Base-by-base conservation (phyloP, 2,797 vertebrate species). In the Rhabdophis nuchalis region DNA sequence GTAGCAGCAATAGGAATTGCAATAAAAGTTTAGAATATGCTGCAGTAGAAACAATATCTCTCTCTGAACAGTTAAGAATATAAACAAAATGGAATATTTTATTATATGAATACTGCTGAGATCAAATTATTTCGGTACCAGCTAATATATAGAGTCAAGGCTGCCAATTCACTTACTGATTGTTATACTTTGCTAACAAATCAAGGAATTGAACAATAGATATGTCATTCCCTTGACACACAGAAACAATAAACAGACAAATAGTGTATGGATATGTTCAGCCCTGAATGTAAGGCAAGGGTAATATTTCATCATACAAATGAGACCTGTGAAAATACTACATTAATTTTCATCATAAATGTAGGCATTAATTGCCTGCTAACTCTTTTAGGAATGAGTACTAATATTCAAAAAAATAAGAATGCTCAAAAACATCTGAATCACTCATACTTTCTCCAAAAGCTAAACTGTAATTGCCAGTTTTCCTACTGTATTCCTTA, bases 121-220 rank as follows among this genome's bases (percentile, higher is more conserved):
- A 93, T 93, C 27, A 92, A 90, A 94, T 91, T 92, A 60, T 91
- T 96, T 94, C 56, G 53, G 0, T 1, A 89, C 91, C 13, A 94
- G 18, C 12, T 88, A 85, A 91, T 25, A 2, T 18, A 86, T 57
- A 18, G 50, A 9, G 18, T 90, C 11, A 93, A 56, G 77, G 16
- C 25, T 56, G 68, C 27, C 5, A 85, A 89, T 94, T 91, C 50
- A 90, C 1, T 82, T 93, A 12, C 85, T 95, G 90, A 52, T 93
- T 92, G 89, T 93, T 91, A 46, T 0, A 58, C 0, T 46, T 91
- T 32, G 90, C 41, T 93, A 46, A 94, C 5, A 72, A 52, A 87
- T 90, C 86, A 93, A 36, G 91, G 32, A 92, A 94, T 89, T 56
- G 89, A 96, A 93, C 23, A 93, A 88, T 61, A 25, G n/a, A 2